Conservation (phyloP, 1,140 invertebrate genomes). For the Plutomurus gul region DNA sequence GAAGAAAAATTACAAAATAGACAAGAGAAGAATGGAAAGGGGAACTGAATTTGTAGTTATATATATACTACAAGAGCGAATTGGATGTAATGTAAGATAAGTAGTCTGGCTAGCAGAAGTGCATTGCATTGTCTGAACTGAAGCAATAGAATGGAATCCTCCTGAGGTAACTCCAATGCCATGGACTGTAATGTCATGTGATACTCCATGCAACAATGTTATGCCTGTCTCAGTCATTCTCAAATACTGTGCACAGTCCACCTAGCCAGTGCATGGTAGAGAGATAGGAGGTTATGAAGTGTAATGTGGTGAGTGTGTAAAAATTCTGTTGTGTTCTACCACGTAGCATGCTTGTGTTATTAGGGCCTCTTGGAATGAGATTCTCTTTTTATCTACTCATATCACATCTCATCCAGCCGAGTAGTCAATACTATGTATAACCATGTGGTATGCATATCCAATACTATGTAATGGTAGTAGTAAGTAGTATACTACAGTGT, state of each 20-base stretch:
- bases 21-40: background rate
- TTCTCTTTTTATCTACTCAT: constrained; percentile 20
- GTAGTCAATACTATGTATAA: background rate
- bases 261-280: too few species aligned
- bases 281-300: background rate
- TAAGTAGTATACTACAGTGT: background rate
- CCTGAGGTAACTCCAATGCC: constrained; percentile 18
- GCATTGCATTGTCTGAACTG: constrained; percentile 14
- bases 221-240: background rate
- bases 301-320: background rate
- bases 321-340: background rate
- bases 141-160: constrained; percentile 1
- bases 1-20: background rate
- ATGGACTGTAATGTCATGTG: too few species aligned
- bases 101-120: background rate
- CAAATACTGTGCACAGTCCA: too few species aligned
- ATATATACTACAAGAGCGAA: background rate
- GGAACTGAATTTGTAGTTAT: background rate
- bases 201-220: background rate
- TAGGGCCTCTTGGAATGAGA: constrained; percentile 5
- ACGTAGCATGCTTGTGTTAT: background rate
- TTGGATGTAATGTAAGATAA: background rate
- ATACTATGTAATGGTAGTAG: background rate
- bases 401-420: background rate
- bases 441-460: background rate